Conservation (phyloP, 2,888 invertebrate genomes). For the Globia sparganii region DNA sequence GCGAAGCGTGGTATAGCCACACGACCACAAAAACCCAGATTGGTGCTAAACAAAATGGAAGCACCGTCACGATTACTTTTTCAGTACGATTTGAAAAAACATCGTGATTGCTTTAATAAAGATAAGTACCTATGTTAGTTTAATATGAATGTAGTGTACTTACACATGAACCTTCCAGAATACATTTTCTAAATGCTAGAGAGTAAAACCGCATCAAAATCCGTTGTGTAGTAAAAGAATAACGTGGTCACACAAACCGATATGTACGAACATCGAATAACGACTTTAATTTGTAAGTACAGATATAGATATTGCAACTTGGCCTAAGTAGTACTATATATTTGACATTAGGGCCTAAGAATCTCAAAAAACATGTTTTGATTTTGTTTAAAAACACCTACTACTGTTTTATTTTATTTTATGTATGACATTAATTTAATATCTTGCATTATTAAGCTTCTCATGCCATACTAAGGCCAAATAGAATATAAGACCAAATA, state of each 20-base stretch:
- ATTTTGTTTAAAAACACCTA: too few species aligned
- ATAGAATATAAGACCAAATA: too few species aligned
- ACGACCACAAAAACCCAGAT: neutral
- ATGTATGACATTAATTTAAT: too few species aligned
- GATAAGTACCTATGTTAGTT: neutral
- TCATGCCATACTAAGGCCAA: too few species aligned
- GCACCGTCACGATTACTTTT: neutral
- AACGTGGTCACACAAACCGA: neutral
- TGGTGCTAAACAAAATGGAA: neutral
- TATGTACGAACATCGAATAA: neutral
- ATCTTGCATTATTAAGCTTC: too few species aligned
- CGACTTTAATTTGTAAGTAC: too few species aligned
- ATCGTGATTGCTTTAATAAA: neutral
- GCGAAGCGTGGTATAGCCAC: conserved; percentile 10
- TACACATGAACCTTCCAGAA: neutral
- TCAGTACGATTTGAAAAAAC: neutral
- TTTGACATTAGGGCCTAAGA: too few species aligned
- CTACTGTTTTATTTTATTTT: too few species aligned
- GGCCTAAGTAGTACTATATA: too few species aligned
- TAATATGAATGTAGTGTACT: neutral
- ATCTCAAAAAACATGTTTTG: too few species aligned
- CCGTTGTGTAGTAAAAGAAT: neutral
- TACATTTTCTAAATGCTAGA: neutral
- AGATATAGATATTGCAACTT: too few species aligned
- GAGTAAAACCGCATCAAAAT: neutral